phyloP scores from a whole-genome alignment of 1,140 invertebrate genomes.

The Leptopilina clavipes region DNA sequence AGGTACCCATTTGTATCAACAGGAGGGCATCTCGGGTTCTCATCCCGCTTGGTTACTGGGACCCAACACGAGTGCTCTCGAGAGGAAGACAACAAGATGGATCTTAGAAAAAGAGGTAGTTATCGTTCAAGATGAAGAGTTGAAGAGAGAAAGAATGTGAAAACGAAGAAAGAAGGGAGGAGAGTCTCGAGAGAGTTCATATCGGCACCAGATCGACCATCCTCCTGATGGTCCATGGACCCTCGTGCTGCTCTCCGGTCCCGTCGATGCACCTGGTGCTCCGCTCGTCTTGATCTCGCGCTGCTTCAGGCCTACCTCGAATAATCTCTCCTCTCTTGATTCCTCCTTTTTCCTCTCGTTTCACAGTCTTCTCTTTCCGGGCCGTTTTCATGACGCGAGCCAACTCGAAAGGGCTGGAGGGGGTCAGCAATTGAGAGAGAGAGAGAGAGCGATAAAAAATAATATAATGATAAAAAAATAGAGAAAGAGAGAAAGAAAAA shows the following conservation, averaged over 20 bases:
- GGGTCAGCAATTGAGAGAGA: too few relatives aligned
- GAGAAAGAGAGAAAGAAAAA: conserved; percentile 13
- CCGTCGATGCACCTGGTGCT: conserved; percentile 68
- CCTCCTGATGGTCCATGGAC: conserved; percentile 54
- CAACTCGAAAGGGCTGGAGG: too few relatives aligned
- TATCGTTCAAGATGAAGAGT: conserved; percentile 29
- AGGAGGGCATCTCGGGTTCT: conserved; percentile 72
- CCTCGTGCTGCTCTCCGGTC: conserved; percentile 47
- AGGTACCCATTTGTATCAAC: conserved; percentile 72
- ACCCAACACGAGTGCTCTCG: conserved; percentile 48
- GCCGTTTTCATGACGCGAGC: too few relatives aligned
- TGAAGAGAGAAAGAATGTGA: conserved; percentile 30
- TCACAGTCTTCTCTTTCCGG: too few relatives aligned
- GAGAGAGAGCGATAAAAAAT: too few relatives aligned
- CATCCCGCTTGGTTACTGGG: conserved; percentile 58
- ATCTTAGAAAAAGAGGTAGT: conserved; percentile 42
- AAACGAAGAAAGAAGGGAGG: conserved; percentile 34
- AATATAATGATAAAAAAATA: too few relatives aligned
- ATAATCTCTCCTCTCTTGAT: conserved; percentile 36
- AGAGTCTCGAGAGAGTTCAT: conserved; percentile 47
- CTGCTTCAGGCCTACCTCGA: conserved; percentile 53
- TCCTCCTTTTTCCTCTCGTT: too few relatives aligned
- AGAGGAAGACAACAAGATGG: conserved; percentile 44
- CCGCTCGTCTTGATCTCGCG: conserved; percentile 66
- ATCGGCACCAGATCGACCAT: conserved; percentile 64